Percentiles rank a stretch among this genome's conserved stretches.
phyloP scores from a whole-genome alignment of 92 coral and sea anemone species.

The Siderastrea radians region DNA sequence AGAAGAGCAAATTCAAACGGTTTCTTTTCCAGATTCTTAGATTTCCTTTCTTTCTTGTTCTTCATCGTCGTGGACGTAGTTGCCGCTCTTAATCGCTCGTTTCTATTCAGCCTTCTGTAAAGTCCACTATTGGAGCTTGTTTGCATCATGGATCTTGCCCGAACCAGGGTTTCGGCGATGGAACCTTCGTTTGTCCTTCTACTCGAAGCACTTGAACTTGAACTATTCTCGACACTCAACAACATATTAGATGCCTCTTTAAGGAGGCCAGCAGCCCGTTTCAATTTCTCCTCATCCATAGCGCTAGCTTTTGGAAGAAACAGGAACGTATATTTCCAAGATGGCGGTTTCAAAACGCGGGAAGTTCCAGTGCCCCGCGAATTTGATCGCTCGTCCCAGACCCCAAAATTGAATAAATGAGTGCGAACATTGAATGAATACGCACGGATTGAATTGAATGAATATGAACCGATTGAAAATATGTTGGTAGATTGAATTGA shows the following conservation, averaged over 20 bases:
- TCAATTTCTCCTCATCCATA: slow-evolving; percentile 50
- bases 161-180: slow-evolving; percentile 51
- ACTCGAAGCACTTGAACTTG: neutral
- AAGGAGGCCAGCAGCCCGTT: slow-evolving; percentile 54
- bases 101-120: slow-evolving; percentile 58
- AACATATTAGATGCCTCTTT: slow-evolving; percentile 66
- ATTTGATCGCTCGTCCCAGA: neutral
- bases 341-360: neutral
- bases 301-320: neutral
- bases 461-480: neutral
- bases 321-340: neutral
- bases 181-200: slow-evolving; percentile 10
- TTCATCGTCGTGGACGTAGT: slow-evolving; percentile 29
- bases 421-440: slow-evolving; percentile 6
- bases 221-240: neutral
- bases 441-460: slow-evolving; percentile 11
- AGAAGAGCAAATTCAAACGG: slow-evolving; percentile 72
- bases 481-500: neutral
- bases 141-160: slow-evolving; percentile 67
- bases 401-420: slow-evolving; percentile 2
- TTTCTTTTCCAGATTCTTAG: slow-evolving; percentile 32
- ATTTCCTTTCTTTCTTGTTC: slow-evolving; percentile 33
- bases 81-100: slow-evolving; percentile 62
- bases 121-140: slow-evolving; percentile 57
- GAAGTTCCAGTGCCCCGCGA: neutral